phyloP scores from a whole-genome alignment of 2,797 vertebrate species.

The Onychomys leucogaster region DNA sequence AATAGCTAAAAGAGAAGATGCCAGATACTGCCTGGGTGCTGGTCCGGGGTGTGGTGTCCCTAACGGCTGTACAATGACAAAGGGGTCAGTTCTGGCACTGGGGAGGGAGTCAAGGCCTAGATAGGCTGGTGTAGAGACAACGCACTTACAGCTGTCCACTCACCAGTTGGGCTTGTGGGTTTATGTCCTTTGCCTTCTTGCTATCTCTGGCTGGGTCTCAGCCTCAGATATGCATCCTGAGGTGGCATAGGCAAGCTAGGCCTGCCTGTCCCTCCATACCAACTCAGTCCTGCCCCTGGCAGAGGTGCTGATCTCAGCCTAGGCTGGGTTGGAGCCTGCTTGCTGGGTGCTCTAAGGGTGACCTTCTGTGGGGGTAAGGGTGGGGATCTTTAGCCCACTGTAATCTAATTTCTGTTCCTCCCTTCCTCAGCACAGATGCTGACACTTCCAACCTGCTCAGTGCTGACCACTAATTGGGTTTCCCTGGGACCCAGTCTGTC shows the following conservation, averaged over 20 bases:
- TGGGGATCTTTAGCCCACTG: background rate
- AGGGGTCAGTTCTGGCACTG: background rate
- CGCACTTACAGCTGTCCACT: background rate
- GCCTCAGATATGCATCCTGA: conserved; percentile 37
- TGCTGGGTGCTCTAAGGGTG: background rate
- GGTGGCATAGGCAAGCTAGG: background rate
- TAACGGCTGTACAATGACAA: background rate
- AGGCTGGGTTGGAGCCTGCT: background rate
- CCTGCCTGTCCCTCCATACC: background rate
- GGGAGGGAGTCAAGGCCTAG: background rate
- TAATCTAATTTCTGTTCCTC: background rate
- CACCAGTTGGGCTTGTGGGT: background rate
- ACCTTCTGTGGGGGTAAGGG: background rate
- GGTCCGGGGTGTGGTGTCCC: background rate
- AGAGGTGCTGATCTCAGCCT: background rate
- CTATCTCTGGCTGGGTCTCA: conserved; percentile 25
- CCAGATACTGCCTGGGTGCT: background rate
- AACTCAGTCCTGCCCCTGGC: background rate
- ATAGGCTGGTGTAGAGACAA: background rate
- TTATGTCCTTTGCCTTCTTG: background rate
- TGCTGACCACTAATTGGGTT: background rate
- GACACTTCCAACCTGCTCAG: background rate
- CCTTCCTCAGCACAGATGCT: background rate
- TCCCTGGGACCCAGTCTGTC: background rate
- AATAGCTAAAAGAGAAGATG: background rate